Conservation (phyloP, 1,140 invertebrate species). For the Drosophila persimilis region DNA sequence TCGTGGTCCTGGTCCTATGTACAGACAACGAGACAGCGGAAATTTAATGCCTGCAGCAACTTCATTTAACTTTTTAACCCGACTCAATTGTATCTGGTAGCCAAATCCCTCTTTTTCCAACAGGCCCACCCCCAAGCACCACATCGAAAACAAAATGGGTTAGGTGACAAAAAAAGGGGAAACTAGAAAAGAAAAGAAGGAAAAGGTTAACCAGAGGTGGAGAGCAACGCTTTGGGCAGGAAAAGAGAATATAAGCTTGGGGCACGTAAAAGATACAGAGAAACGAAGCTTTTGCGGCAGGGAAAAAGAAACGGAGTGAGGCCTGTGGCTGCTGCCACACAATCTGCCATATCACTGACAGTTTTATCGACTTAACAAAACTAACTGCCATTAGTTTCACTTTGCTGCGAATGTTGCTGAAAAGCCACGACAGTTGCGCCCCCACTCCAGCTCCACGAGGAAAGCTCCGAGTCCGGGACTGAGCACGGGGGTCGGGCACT, state of each 20-base stretch:
- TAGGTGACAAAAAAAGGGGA: conserved; percentile 42
- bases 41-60: conserved; percentile 76
- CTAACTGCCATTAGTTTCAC: conserved; percentile 82
- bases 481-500: not conserved
- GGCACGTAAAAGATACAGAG: not conserved
- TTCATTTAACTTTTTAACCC: conserved; percentile 78
- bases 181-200: not conserved
- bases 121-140: conserved; percentile 11
- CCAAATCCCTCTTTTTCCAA: not conserved
- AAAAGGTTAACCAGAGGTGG: no score
- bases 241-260: not conserved
- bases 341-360: conserved; percentile 82
- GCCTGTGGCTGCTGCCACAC: conserved; percentile 60
- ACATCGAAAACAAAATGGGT: conserved; percentile 36
- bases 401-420: conserved; percentile 77
- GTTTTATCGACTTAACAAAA: conserved; percentile 83
- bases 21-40: conserved; percentile 11
- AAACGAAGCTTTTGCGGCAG: no score
- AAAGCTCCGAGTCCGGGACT: conserved; percentile 32
- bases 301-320: not conserved
- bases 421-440: conserved; percentile 65
- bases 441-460: conserved; percentile 21
- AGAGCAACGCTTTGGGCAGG: not conserved
- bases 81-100: conserved; percentile 52
- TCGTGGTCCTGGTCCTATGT: no score